Percentiles rank a stretch among this genome's conserved stretches.
These are phyloP conservation scores for Petrocephalus zakoni DNA, from an alignment of 2,113 vertebrate genomes.

Conservation along the genomic window DNA sequence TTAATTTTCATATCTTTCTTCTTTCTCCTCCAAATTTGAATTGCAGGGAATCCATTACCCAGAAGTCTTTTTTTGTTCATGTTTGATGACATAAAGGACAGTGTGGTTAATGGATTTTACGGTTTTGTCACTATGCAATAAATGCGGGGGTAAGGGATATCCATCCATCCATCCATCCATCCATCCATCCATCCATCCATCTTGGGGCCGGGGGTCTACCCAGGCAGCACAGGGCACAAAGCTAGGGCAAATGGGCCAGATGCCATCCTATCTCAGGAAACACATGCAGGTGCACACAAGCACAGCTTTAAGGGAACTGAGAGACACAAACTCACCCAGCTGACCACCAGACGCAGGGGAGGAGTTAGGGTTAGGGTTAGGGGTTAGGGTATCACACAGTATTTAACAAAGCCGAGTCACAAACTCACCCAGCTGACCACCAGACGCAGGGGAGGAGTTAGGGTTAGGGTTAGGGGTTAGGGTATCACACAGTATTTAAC, in stretches of 20 bases:
- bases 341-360: not conserved
- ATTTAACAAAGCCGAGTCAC: too few species aligned
- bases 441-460: too few species aligned
- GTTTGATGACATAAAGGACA: not conserved
- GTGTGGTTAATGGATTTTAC: not conserved
- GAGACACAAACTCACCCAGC: not conserved
- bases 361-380: too few species aligned
- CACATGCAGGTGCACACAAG: not conserved
- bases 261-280: not conserved
- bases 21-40: not conserved
- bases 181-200: not conserved
- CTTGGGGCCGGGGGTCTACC: not conserved
- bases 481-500: too few species aligned
- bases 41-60: too few species aligned
- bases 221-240: not conserved
- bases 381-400: too few species aligned
- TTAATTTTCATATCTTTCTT: not conserved
- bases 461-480: too few species aligned
- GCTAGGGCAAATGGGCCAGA: not conserved
- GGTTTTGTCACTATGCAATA: not conserved
- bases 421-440: too few species aligned
- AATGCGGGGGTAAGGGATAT: not conserved
- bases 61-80: not conserved
- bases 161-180: not conserved
- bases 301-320: not conserved